Evolutionary conservation across 2,797 vertebrate genomes (phyloP), one percentile per base, ranked within the genome.

Genomic region (Rhynchonycteris naso): DNA sequence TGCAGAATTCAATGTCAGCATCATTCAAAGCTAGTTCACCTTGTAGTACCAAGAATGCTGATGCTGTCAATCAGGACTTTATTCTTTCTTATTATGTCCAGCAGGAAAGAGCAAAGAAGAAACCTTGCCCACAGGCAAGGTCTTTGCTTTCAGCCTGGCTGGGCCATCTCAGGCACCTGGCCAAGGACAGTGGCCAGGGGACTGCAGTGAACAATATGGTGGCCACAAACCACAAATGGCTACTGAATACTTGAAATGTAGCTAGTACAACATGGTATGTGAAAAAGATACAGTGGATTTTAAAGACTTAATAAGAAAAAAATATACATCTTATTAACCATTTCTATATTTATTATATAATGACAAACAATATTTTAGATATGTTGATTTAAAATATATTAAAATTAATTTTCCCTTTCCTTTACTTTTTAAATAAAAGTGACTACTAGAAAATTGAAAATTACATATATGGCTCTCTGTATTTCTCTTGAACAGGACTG

Each of bases 301-400:
- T 54, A 93, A 90, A 93, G 33, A 82, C 21, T 35, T 63, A 69
- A 43, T 69, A 24, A 61, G 19, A 83, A 66, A 87, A 43, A 43
- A 80, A 68, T 24, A 71, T 22, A 16, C 15, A 63, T 24, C 3
- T 52, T 22, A 47, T 56, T 63, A 78, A 82, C 87, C 59, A 66
- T 93, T 93, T 88, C 43, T 80, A 19, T 87, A 63, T 58, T 69
- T 12, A 59, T 72, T 94, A 82, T 61, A 43, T 79, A 28, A 30
- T 80, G 26, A 80, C 9, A 75, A 10, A 38, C n/a, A 76, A 33
- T 50, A 72, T 74, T 88, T 76, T 80, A 71, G 13, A 43, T 78
- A 65, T 79, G 9, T 58, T 74, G 15, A 61, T 82, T 71, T n/a
- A 86, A 79, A 91, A 66, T 50, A 38, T n/a, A 75, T 56, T 72